Base-by-base conservation (phyloP, 2,888 invertebrate genomes). In the Tridacna crocea region DNA sequence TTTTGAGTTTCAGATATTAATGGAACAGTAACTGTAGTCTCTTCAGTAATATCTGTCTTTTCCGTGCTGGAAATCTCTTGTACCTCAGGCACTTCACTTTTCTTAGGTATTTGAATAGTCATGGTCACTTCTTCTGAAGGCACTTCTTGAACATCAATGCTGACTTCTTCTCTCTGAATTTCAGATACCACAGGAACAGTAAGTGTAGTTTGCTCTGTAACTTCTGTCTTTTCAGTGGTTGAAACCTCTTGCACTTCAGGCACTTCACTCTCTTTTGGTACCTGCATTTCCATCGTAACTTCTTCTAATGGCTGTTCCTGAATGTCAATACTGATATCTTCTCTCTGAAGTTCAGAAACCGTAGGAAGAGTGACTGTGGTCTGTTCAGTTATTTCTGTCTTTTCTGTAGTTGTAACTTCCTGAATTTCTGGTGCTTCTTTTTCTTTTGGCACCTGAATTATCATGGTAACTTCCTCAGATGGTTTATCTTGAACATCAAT, bases 401-500 rank as follows among this genome's bases (percentile, higher is more conserved):
- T 79, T 79, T 80, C 88, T 60, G 84, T 80, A 13, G 76, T 58
- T 15, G 75, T 79, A 12, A 86, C 81, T 76, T 84, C 77, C 55
- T 74, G 60, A 12, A 61, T 74, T 70, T 75, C 75, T 17, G 80
- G 80, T 1, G 75, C 78, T 48, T 78, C 75, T 48, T 81, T 79
- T 27, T 83, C 80, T 36, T 78, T 61, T 36, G 82, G 77, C 17
- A 85, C 61, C 60, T 85, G 72, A 36, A 77, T 75, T 19, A 80
- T 78, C 72, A 76, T 79, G 19, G 79, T 68, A 36, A 84, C 77
- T 66, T 86, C 78, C 75, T 85, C 79, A 22, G 47, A 58, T 36
- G 91, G 90, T 75, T 90, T 87, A 72, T 87, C 88, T 72, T 88
- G 78, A 26, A 90, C 66, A 48, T 90, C 84, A 48, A 91, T 75